Evolutionary conservation across 2,888 invertebrate species (phyloP), one percentile per base, ranked within the genome.

Genomic region (Caradrina clavipalpis): DNA sequence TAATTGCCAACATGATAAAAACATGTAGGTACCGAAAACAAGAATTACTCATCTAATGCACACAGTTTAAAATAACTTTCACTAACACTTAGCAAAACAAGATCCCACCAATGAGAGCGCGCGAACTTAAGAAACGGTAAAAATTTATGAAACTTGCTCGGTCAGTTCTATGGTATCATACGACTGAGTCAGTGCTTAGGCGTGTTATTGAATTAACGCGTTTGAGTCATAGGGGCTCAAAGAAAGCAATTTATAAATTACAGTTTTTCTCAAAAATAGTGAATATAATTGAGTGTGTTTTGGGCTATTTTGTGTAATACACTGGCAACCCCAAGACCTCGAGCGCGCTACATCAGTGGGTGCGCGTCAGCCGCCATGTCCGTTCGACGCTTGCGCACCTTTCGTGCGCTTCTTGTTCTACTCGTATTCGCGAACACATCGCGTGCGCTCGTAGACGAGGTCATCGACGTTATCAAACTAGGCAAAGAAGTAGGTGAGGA

Each of bases 401-500:
- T 91, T 73, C 82, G 92, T 82, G 88, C 90, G 86, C 77, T 94
- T 21, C 84, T 93, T 82, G 87, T 90, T 85, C 74, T 94, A 19
- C 76, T 91, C 76, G 89, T 88, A 71, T 78, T 93, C 75, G 85
- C 90, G 67, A 83, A 84, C 76, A 83, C 86, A 79, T 86, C 89
- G 87, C 85, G 86, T 85, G 96, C 96, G 26, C 82, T 97, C 57
- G 88, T 97, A 35, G 97, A 96, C 81, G 97, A 97, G 82, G 96
- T 97, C 1, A 88, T 97, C 58, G 97, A 97, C 88, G 95, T 97
- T 17, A 86, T 97, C 22, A 95, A 96, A 84, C 87, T 97, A 13
- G 92, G 96, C 49, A 97, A 97, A 85, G 97, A 97, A 85, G 96
- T 97, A 47, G 96, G 96, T 39, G 94, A 96, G 60, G 96, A 96